A percentile compares a stretch with the other conserved stretches of the same genome.
Evolutionary conservation across 2,797 vertebrate genomes (phyloP).

Genomic region (Hydrolagus colliei): DNA sequence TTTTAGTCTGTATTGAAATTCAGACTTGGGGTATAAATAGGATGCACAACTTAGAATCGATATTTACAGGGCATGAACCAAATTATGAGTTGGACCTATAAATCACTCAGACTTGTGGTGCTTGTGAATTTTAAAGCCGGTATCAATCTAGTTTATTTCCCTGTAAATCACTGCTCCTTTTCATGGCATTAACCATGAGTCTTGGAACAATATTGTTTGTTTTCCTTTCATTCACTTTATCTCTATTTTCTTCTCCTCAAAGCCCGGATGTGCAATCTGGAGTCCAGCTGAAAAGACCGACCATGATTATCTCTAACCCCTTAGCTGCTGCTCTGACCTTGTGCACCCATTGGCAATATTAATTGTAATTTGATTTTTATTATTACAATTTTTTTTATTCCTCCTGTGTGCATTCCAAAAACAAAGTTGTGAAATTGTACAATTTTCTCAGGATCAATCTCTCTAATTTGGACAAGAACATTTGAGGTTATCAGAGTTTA

Average conservation of each 20-base stretch:
- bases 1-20: not conserved
- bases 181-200: no score
- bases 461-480: not conserved
- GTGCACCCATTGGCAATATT: not conserved
- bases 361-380: not conserved
- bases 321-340: not conserved
- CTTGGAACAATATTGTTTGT: not conserved
- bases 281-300: not conserved
- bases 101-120: no score
- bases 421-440: not conserved
- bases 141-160: no score
- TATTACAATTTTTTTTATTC: not conserved
- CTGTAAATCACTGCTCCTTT: no score
- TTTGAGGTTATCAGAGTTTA: not conserved
- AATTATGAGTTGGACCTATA: no score
- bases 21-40: no score
- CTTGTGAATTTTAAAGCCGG: no score
- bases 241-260: not conserved
- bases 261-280: not conserved
- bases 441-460: not conserved
- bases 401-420: not conserved
- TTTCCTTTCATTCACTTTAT: not conserved
- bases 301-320: not conserved
- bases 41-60: no score
- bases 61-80: no score